These are phyloP conservation scores for Etia nguti DNA, from an alignment of 2,113 vertebrate genomes.

Conservation along the genomic window DNA sequence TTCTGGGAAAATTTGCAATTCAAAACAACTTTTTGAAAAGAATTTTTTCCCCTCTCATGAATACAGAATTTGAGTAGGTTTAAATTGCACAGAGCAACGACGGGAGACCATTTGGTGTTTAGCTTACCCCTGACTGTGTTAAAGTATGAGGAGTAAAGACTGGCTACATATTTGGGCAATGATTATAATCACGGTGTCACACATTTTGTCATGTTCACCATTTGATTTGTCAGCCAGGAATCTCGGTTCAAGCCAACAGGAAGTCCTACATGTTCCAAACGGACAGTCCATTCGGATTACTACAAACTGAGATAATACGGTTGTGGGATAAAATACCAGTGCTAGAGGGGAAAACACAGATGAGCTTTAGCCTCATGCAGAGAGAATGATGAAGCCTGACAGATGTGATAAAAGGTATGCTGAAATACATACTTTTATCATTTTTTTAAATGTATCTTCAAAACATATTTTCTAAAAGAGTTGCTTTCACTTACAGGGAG, in stretches of 20 bases:
- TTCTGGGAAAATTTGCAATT: constrained; percentile 75
- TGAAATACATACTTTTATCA: constrained; percentile 60
- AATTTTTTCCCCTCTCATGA: constrained; percentile 61
- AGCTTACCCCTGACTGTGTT: constrained; percentile 13
- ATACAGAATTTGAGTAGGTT: constrained; percentile 66
- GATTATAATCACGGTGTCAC: background rate
- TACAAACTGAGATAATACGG: background rate
- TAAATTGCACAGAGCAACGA: constrained; percentile 55
- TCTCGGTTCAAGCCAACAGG: background rate
- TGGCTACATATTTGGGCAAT: background rate
- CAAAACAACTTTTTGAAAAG: constrained; percentile 72
- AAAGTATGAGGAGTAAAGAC: constrained; percentile 16
- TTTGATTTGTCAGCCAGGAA: constrained; percentile 14
- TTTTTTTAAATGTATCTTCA: constrained; percentile 25
- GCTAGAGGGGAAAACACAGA: background rate
- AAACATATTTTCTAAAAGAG: constrained; percentile 19
- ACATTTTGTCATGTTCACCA: background rate
- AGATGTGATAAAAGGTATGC: constrained; percentile 51
- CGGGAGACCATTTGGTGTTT: constrained; percentile 39
- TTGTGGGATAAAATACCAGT: background rate
- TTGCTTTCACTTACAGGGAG: background rate
- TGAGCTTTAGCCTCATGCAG: background rate
- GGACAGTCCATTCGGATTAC: background rate
- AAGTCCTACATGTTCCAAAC: constrained; percentile 11
- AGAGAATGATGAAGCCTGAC: constrained; percentile 26